These are phyloP conservation scores for Dendropsophus ebraccatus DNA, from an alignment of 2,113 vertebrate genomes.

Conservation along the genomic window DNA sequence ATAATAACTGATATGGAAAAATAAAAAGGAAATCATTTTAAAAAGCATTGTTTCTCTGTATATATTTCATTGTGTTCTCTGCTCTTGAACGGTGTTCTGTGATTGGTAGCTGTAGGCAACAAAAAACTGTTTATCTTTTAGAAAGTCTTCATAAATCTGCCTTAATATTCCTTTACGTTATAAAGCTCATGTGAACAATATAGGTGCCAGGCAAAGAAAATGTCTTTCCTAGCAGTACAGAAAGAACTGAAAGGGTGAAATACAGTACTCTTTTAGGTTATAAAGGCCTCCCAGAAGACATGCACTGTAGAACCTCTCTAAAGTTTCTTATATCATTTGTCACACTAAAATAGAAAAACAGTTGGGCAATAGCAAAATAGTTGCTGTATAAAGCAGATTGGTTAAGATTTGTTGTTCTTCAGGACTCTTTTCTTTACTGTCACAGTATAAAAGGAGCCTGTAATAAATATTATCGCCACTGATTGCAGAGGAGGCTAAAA, in stretches of 20 bases:
- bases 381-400: slow-evolving; percentile 30
- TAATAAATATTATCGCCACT: slow-evolving; percentile 34
- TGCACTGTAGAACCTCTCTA: neutral
- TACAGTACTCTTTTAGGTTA: neutral
- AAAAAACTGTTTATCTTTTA: too few relatives aligned
- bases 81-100: neutral
- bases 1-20: too few relatives aligned
- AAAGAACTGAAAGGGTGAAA: neutral
- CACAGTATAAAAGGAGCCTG: slow-evolving; percentile 2
- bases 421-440: slow-evolving; percentile 7
- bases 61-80: too few relatives aligned
- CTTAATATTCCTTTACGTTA: neutral
- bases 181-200: neutral
- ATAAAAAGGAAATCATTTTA: too few relatives aligned
- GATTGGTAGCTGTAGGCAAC: too few relatives aligned
- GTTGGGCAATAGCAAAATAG: slow-evolving; percentile 20
- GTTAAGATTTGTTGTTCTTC: slow-evolving; percentile 16
- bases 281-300: slow-evolving; percentile 7
- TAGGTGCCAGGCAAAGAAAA: neutral
- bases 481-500: slow-evolving; percentile 50
- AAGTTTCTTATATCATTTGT: neutral
- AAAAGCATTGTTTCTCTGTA: too few relatives aligned
- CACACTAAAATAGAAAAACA: slow-evolving; percentile 1
- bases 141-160: neutral
- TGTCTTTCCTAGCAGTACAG: neutral